These are phyloP conservation scores for Pungitius pungitius DNA, from an alignment of 2,113 vertebrate species.

Conservation along the genomic window DNA sequence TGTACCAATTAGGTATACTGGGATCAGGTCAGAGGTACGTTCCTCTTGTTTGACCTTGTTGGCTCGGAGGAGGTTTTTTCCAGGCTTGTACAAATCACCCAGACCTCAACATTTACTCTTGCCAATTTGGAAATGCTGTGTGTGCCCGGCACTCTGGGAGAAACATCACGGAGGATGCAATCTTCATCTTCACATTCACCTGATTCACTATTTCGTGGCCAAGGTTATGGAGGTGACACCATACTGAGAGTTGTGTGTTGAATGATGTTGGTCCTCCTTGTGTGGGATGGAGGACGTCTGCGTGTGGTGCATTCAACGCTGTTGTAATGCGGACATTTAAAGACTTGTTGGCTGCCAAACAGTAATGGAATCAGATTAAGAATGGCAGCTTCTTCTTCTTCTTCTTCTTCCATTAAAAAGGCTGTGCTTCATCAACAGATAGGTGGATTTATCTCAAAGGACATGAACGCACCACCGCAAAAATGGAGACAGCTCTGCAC, in stretches of 20 bases:
- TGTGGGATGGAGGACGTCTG: slow-evolving; percentile 15
- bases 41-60: slow-evolving; percentile 51
- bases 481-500: slow-evolving; percentile 36
- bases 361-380: not conserved
- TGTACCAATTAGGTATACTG: slow-evolving; percentile 37
- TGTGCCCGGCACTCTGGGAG: slow-evolving; percentile 42
- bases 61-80: slow-evolving; percentile 45
- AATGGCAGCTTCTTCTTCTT: not conserved
- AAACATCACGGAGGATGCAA: slow-evolving; percentile 47
- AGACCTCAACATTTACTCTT: slow-evolving; percentile 46
- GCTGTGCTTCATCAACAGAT: not conserved
- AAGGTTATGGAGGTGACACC: slow-evolving; percentile 57
- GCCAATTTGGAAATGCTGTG: slow-evolving; percentile 60
- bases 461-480: slow-evolving; percentile 40
- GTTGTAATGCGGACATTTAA: slow-evolving; percentile 17
- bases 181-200: slow-evolving; percentile 57
- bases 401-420: not conserved
- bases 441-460: slow-evolving; percentile 2
- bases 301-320: slow-evolving; percentile 18
- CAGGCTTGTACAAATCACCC: slow-evolving; percentile 48
- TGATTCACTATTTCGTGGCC: slow-evolving; percentile 54
- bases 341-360: slow-evolving; percentile 5
- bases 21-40: slow-evolving; percentile 33
- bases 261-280: slow-evolving; percentile 20
- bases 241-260: slow-evolving; percentile 35